Evolutionary conservation across 2,888 invertebrate species (phyloP), one percentile per base, ranked within the genome.

Genomic region (Dascillus cervinus): DNA sequence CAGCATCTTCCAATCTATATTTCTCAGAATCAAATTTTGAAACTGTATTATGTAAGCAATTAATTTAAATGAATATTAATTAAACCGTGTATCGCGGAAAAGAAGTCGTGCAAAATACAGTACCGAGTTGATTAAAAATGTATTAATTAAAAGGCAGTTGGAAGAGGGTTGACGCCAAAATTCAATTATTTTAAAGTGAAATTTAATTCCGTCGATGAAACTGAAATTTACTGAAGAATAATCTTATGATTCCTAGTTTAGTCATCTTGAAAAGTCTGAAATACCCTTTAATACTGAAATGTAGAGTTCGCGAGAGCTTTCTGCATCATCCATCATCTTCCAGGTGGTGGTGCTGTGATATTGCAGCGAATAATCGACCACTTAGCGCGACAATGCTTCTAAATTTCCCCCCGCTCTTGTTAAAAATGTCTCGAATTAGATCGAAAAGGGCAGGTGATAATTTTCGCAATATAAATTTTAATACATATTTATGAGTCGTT

Each of bases 401-500:
- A 38, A 41, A 44, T 45, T 39, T 44, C 46, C 44, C 39, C 43
- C 49, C 41, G 45, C n/a, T n/a, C n/a, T n/a, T 45, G 47, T 47
- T 52, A 47, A 49, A 52, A 51, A 48, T 44, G 48, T 43, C 47
- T 41, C 37, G 50, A 56, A 55, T 56, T 57, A 52, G 52, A 51
- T 46, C 40, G 34, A 41, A 44, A 37, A 47, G 49, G 53, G 47
- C 56, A 58, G 56, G 54, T 55, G 54, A 55, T 56, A 57, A 57
- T 58, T n/a, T 57, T 50, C 50, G 52, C 56, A 46, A 52, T 54
- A 55, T 58, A 56, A 53, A 58, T 58, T 57, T 56, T 56, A 56
- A 61, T 60, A 57, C 56, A 60, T 62, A 62, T 62, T 62, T 59
- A 60, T 62, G 58, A 62, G 57, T 37, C 44, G 49, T 43, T 47